phyloP scores from a whole-genome alignment of 2,113 vertebrate genomes.

The human (Homo sapiens) region GRCh38 chr3:78434001-78434500 shows the following conservation, averaged over 20 bases:
- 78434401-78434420: background rate
- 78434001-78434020: conserved; percentile 12
- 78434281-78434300: background rate
- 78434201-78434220: background rate
- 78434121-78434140: background rate
- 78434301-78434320: background rate
- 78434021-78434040: background rate
- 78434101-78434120: background rate
- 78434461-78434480: background rate
- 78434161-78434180: background rate
- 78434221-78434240: background rate
- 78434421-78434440: background rate
- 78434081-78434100: background rate
- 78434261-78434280: background rate
- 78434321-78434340: background rate
- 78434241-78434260: background rate
- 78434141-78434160: background rate
- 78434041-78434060: background rate
- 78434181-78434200: conserved; percentile 19
- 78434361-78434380: background rate
- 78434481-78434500: background rate
- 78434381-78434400: background rate
- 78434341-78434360: background rate
- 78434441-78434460: background rate
- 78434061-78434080: background rate